Percentiles rank a stretch among this genome's conserved stretches.
Conservation (phyloP, 1,140 invertebrate species). For the Zaprionus capensis region DNA sequence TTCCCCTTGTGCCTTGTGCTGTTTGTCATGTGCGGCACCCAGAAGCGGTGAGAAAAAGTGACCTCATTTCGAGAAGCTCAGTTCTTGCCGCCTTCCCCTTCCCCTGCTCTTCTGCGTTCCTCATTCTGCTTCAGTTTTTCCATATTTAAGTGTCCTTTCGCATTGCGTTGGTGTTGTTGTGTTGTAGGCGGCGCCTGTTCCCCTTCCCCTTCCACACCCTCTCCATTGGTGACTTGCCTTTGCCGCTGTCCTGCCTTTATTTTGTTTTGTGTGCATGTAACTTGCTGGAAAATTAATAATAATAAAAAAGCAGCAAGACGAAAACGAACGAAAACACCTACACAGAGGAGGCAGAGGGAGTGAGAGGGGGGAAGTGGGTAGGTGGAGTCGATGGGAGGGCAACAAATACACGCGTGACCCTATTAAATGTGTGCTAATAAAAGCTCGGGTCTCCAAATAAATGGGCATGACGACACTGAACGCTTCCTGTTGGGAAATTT, state of each 20-base stretch:
- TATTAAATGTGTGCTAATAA: constrained; percentile 83
- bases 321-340: constrained; percentile 63
- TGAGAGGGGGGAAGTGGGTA: constrained; percentile 17
- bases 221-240: constrained; percentile 1
- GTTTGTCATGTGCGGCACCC: constrained; percentile 15
- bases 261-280: constrained; percentile 75
- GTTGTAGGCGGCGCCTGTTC: constrained; percentile 32
- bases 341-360: neutral
- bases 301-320: constrained; percentile 66
- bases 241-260: constrained; percentile 65
- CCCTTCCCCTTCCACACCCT: constrained; percentile 3
- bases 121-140: constrained; percentile 53
- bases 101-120: neutral
- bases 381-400: constrained; percentile 8
- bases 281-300: constrained; percentile 83
- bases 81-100: constrained; percentile 22
- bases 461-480: constrained; percentile 53
- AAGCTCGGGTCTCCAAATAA: constrained; percentile 62
- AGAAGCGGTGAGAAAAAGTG: constrained; percentile 48
- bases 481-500: constrained; percentile 23
- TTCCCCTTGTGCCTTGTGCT: neutral
- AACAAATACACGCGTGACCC: constrained; percentile 76
- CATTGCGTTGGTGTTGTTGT: constrained; percentile 62
- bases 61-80: constrained; percentile 66
- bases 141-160: constrained; percentile 76